Evolutionary conservation across 2,797 vertebrate genomes (phyloP).

Genomic region (Phoxinus dragarum): DNA sequence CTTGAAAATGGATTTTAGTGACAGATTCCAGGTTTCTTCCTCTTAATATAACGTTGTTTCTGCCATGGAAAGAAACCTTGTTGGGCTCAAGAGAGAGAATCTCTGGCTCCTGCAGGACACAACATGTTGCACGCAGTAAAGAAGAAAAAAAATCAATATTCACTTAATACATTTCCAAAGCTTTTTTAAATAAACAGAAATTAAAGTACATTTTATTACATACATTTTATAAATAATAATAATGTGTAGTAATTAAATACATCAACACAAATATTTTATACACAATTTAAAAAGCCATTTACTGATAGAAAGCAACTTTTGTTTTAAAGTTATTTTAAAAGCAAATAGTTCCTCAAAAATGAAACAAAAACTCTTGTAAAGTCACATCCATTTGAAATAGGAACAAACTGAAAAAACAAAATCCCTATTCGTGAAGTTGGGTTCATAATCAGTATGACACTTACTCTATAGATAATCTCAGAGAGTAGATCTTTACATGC

Average conservation of each 20-base stretch:
- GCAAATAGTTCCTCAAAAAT: too few species aligned
- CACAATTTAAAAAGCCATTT: too few species aligned
- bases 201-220: not conserved
- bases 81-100: conserved; percentile 81
- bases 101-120: conserved; percentile 48
- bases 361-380: too few species aligned
- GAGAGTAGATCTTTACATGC: conserved; percentile 53
- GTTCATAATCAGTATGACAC: too few species aligned
- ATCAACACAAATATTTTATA: too few species aligned
- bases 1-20: conserved; percentile 80
- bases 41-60: conserved; percentile 78
- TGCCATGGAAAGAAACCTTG: conserved; percentile 83
- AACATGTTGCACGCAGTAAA: not conserved
- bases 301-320: too few species aligned
- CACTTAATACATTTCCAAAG: not conserved
- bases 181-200: not conserved
- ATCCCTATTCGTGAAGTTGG: too few species aligned
- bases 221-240: too few species aligned
- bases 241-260: too few species aligned
- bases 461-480: too few species aligned
- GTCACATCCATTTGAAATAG: not conserved
- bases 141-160: not conserved
- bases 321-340: too few species aligned
- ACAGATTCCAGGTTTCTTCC: conserved; percentile 83
- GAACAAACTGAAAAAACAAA: not conserved